These are phyloP conservation scores for Acromyrmex heyeri DNA, from an alignment of 1,140 invertebrate genomes.

Conservation along the genomic window DNA sequence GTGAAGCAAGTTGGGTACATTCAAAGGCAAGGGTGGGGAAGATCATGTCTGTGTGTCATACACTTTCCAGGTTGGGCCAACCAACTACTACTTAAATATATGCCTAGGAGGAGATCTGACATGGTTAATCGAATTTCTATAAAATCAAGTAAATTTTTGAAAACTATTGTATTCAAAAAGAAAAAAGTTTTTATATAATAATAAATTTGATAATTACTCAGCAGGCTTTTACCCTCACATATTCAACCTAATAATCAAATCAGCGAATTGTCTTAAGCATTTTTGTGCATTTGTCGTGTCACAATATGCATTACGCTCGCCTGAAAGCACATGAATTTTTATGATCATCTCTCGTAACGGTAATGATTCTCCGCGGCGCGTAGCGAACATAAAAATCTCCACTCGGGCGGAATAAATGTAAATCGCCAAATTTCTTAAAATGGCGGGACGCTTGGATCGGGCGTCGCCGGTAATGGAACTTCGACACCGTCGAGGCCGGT, in stretches of 20 bases:
- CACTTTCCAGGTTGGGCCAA: neutral
- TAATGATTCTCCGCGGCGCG: constrained; percentile 52
- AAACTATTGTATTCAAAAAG: neutral
- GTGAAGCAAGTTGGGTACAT: constrained; percentile 52
- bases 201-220: neutral
- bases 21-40: constrained; percentile 62
- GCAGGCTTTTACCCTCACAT: neutral
- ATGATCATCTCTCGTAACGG: constrained; percentile 62
- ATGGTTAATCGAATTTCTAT: neutral
- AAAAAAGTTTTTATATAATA: neutral
- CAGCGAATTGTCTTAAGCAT: neutral
- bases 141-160: neutral
- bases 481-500: constrained; percentile 67
- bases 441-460: constrained; percentile 45
- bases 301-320: constrained; percentile 26
- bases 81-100: neutral
- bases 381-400: constrained; percentile 53
- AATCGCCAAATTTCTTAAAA: constrained; percentile 65
- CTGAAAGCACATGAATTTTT: constrained; percentile 63
- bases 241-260: neutral
- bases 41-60: constrained; percentile 23
- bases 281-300: neutral
- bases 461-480: constrained; percentile 74
- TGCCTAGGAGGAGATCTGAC: neutral
- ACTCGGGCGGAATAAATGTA: constrained; percentile 59